Evolutionary conservation across 1,140 invertebrate genomes (phyloP).

Genomic region (Manduca sexta): DNA sequence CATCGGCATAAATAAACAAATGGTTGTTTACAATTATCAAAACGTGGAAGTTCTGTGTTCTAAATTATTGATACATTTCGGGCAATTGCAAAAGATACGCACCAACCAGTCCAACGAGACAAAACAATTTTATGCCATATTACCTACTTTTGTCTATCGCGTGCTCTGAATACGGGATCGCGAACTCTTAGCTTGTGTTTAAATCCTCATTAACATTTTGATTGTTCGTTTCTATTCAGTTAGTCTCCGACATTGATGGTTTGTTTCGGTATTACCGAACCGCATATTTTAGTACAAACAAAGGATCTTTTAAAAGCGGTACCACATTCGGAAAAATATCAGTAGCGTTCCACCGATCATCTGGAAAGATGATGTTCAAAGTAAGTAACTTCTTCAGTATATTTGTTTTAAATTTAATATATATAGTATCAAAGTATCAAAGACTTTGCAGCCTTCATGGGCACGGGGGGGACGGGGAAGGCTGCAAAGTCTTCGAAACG

Average conservation of each 20-base stretch:
- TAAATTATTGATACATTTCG: not conserved
- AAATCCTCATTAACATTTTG: conserved; percentile 66
- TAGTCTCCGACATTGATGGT: conserved; percentile 65
- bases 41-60: conserved; percentile 20
- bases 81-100: conserved; percentile 36
- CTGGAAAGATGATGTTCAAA: conserved; percentile 59
- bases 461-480: no score
- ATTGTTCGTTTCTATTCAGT: conserved; percentile 62
- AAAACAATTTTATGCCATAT: conserved; percentile 44
- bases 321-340: conserved; percentile 45
- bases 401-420: conserved; percentile 8
- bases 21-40: no score
- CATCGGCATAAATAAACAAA: no score
- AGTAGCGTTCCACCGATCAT: conserved; percentile 54
- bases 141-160: conserved; percentile 44
- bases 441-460: no score
- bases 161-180: conserved; percentile 52
- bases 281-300: conserved; percentile 59
- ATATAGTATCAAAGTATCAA: no score
- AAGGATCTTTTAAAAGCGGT: conserved; percentile 57
- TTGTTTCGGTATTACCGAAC: conserved; percentile 68
- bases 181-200: conserved; percentile 35
- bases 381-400: conserved; percentile 34
- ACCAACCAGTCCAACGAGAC: conserved; percentile 30
- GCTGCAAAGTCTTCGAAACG: no score